Conservation (phyloP, 1,140 invertebrate genomes). For the Rhysida immarginata region DNA sequence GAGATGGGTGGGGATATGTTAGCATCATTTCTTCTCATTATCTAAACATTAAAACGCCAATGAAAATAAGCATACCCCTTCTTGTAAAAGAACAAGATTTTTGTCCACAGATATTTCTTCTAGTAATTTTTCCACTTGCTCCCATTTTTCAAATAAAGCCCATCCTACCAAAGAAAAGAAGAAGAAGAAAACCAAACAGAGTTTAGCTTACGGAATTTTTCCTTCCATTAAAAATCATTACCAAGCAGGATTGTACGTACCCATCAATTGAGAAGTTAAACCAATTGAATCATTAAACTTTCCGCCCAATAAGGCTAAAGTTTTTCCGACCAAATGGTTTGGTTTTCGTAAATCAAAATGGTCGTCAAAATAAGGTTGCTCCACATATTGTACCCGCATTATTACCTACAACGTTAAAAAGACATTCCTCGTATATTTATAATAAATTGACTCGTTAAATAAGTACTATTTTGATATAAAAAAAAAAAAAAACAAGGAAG, state of each 20-base stretch:
- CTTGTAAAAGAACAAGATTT: conserved; percentile 27
- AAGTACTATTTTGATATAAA: too few relatives aligned
- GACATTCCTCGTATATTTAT: too few relatives aligned
- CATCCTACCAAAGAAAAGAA: conserved; percentile 37
- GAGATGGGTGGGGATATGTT: too few relatives aligned
- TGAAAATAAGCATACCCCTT: conserved; percentile 16
- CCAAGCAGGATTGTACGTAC: conserved; percentile 10
- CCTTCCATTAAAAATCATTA: too few relatives aligned
- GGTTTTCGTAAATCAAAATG: conserved; percentile 66
- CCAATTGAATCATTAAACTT: conserved; percentile 35
- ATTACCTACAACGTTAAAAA: too few relatives aligned
- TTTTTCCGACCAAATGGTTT: conserved; percentile 56
- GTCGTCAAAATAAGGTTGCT: conserved; percentile 67
- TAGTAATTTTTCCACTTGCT: conserved; percentile 34
- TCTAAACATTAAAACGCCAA: too few relatives aligned
- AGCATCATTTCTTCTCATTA: too few relatives aligned
- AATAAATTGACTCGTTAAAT: too few relatives aligned
- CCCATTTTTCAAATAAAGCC: conserved; percentile 48
- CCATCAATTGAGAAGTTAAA: conserved; percentile 43
- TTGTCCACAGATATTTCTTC: conserved; percentile 20
- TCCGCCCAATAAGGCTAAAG: conserved; percentile 45
- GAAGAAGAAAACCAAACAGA: too few relatives aligned
- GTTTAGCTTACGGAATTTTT: too few relatives aligned
- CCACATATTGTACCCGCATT: conserved; percentile 57
- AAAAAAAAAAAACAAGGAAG: too few relatives aligned